Percentiles rank a stretch among this genome's conserved stretches.
Conservation (phyloP, 2,888 invertebrate genomes). For the Tortrix viridana region DNA sequence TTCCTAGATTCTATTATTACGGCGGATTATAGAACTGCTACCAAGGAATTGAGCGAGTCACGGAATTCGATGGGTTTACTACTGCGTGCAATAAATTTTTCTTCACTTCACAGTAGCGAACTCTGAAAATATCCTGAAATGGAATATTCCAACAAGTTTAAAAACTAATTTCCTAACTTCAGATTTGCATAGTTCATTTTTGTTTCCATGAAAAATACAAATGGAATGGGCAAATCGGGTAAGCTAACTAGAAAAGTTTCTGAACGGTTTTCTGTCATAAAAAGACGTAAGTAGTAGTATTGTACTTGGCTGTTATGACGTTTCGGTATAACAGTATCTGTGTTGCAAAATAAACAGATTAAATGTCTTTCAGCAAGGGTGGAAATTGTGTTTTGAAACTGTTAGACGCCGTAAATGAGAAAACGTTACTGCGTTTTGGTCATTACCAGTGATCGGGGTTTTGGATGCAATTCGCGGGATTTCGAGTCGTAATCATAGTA, state of each 20-base stretch:
- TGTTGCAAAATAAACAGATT: neutral
- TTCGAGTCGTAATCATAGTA: too few relatives aligned
- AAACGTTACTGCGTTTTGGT: too few relatives aligned
- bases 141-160: constrained; percentile 11
- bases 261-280: neutral
- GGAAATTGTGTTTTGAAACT: too few relatives aligned
- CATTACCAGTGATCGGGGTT: too few relatives aligned
- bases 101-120: neutral
- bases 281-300: neutral
- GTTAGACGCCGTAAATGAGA: too few relatives aligned
- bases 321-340: neutral
- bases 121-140: neutral
- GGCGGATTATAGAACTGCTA: too few relatives aligned
- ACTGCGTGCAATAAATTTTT: too few relatives aligned
- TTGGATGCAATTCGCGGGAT: too few relatives aligned
- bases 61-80: too few relatives aligned
- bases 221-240: constrained; percentile 12
- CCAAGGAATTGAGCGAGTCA: too few relatives aligned
- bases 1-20: too few relatives aligned
- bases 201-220: constrained; percentile 20
- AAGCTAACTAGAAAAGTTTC: constrained; percentile 33
- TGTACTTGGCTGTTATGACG: neutral
- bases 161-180: constrained; percentile 20
- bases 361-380: too few relatives aligned
- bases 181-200: constrained; percentile 24